Percentiles rank a stretch among this genome's conserved stretches.
Conservation (phyloP, 2,888 invertebrate species). For the Andrena minutula region DNA sequence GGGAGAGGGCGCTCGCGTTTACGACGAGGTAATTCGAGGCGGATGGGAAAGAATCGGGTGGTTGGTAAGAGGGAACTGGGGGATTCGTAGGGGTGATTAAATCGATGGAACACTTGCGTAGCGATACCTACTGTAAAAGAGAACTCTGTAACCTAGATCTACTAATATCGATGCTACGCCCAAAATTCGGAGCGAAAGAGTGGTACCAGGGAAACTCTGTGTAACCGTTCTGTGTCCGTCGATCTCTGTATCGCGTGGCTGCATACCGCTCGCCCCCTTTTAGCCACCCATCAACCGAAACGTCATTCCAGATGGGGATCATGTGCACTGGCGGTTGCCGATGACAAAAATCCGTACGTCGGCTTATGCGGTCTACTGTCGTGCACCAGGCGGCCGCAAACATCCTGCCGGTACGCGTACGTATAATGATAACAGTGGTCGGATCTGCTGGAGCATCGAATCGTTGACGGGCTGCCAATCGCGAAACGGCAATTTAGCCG, state of each 20-base stretch:
- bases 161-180: no score
- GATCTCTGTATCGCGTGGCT: conserved; percentile 3
- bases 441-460: conserved; percentile 58
- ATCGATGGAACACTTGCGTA: no score
- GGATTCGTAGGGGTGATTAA: background rate
- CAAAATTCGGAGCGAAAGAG: no score
- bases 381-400: conserved; percentile 57
- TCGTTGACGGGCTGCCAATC: conserved; percentile 73
- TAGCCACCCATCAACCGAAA: conserved; percentile 44
- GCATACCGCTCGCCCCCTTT: conserved; percentile 29
- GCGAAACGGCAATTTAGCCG: conserved; percentile 71
- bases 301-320: conserved; percentile 65
- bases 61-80: background rate
- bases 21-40: conserved; percentile 12
- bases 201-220: background rate
- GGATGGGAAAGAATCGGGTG: background rate
- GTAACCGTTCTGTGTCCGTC: background rate
- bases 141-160: no score
- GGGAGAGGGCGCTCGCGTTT: conserved; percentile 28
- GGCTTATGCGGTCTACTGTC: conserved; percentile 60
- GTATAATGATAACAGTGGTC: conserved; percentile 67
- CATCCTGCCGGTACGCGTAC: conserved; percentile 55
- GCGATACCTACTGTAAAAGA: no score
- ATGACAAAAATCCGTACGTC: conserved; percentile 66
- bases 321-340: conserved; percentile 58